Evolutionary conservation across 2,797 vertebrate species (phyloP).

Genomic region (Sarcoramphus papa): DNA sequence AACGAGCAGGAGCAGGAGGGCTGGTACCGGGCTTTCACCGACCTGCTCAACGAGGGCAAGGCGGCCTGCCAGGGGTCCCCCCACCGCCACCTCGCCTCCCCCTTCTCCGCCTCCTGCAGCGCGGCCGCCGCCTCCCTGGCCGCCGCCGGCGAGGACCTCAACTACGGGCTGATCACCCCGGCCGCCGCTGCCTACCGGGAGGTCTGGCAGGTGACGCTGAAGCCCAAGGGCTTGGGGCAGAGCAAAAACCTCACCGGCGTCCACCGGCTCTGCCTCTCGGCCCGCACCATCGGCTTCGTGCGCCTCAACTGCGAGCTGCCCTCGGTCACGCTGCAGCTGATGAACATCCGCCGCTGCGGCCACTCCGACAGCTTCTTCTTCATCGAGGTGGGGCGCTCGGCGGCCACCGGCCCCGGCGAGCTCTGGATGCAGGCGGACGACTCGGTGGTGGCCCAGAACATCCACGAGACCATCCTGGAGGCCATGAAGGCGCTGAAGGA

Average conservation of each 20-base stretch:
- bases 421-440: slow-evolving; percentile 99
- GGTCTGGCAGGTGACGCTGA: slow-evolving; percentile 96
- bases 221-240: slow-evolving; percentile 93
- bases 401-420: slow-evolving; percentile 93
- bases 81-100: slow-evolving; percentile 46
- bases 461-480: slow-evolving; percentile 96
- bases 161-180: slow-evolving; percentile 86
- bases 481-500: slow-evolving; percentile 98
- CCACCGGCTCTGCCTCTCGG: slow-evolving; percentile 91
- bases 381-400: slow-evolving; percentile 95
- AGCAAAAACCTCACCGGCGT: slow-evolving; percentile 90
- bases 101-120: slow-evolving; percentile 62
- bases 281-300: slow-evolving; percentile 90
- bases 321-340: slow-evolving; percentile 91
- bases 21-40: slow-evolving; percentile 89
- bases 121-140: slow-evolving; percentile 50
- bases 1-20: slow-evolving; percentile 92
- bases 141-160: slow-evolving; percentile 80
- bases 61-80: slow-evolving; percentile 60
- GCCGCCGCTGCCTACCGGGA: slow-evolving; percentile 86
- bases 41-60: slow-evolving; percentile 85
- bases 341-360: slow-evolving; percentile 96
- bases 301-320: slow-evolving; percentile 91
- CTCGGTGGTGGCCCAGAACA: slow-evolving; percentile 96
- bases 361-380: slow-evolving; percentile 99